A percentile compares a stretch with the other conserved stretches of the same genome.
These are phyloP conservation scores for Limulus polyphemus DNA, from an alignment of 2,888 invertebrate species.

Conservation along the genomic window DNA sequence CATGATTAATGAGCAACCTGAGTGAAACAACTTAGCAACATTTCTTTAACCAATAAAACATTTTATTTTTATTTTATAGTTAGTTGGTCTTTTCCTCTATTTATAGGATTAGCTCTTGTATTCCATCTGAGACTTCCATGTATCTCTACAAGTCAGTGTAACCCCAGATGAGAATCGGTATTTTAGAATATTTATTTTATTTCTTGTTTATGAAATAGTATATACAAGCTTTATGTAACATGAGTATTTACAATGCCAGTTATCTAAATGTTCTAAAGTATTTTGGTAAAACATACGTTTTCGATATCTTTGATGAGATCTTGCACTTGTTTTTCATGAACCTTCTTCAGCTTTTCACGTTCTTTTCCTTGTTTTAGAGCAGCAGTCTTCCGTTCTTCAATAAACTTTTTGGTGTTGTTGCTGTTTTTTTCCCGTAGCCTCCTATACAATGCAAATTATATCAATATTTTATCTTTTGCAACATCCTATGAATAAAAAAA, in stretches of 20 bases:
- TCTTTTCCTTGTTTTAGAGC: constrained; percentile 82
- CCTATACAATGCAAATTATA: constrained; percentile 35
- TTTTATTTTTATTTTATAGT: too few relatives aligned
- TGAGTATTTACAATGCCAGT: not conserved
- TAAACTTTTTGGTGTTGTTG: constrained; percentile 93
- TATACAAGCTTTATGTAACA: not conserved
- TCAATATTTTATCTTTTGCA: too few relatives aligned
- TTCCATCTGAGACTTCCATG: too few relatives aligned
- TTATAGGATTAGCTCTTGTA: too few relatives aligned
- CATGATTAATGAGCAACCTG: too few relatives aligned
- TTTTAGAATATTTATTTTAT: too few relatives aligned
- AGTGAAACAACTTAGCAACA: too few relatives aligned
- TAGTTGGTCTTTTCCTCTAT: too few relatives aligned
- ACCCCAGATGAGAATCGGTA: too few relatives aligned
- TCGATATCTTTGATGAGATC: constrained; percentile 34
- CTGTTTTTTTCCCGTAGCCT: constrained; percentile 87
- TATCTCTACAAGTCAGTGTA: too few relatives aligned
- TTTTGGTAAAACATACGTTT: constrained; percentile 48
- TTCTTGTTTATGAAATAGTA: not conserved
- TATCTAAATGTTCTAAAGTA: not conserved
- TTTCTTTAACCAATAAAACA: too few relatives aligned
- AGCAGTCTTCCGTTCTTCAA: constrained; percentile 81
- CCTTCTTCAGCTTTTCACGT: constrained; percentile 77
- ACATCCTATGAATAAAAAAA: too few relatives aligned
- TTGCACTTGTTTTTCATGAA: constrained; percentile 83